Conservation (phyloP, 2,888 invertebrate species). For the Crocallis elinguaria region DNA sequence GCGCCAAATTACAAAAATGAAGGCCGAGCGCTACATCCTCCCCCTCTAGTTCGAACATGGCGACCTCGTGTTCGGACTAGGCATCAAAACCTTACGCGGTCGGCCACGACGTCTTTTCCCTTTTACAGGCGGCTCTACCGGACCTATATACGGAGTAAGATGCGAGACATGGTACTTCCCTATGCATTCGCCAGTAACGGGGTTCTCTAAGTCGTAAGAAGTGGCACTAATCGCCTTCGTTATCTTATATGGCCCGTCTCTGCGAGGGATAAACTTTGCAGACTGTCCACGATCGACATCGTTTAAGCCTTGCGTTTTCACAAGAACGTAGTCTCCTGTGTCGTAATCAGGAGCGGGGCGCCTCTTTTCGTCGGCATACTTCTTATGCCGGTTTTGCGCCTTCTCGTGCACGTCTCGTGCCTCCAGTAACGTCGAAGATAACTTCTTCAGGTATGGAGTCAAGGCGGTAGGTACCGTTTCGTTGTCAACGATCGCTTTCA, state of each 20-base stretch:
- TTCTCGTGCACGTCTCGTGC: background rate
- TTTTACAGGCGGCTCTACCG: too few relatives aligned
- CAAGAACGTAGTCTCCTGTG: slow-evolving; percentile 19
- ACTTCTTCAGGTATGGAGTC: slow-evolving; percentile 1
- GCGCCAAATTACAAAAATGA: too few relatives aligned
- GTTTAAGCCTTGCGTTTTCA: background rate
- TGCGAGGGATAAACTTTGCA: slow-evolving; percentile 11
- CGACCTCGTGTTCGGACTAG: too few relatives aligned
- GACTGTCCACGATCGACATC: background rate
- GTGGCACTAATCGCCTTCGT: too few relatives aligned
- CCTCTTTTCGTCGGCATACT: background rate
- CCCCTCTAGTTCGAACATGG: too few relatives aligned
- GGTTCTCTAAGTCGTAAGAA: too few relatives aligned
- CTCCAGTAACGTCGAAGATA: background rate
- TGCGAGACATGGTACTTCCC: too few relatives aligned
- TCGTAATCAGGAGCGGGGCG: slow-evolving; percentile 4
- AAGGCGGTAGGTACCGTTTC: slow-evolving; percentile 26
- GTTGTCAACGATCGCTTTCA: background rate
- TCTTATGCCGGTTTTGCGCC: background rate
- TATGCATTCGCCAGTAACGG: too few relatives aligned
- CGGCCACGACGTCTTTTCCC: too few relatives aligned
- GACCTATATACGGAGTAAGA: too few relatives aligned
- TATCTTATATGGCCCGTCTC: slow-evolving; percentile 23
- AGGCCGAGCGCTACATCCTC: too few relatives aligned
- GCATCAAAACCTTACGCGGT: too few relatives aligned